Percentiles rank a stretch among this genome's conserved stretches.
Conservation (phyloP, 2,113 vertebrate species). For the Petrocephalus microphthalmus region DNA sequence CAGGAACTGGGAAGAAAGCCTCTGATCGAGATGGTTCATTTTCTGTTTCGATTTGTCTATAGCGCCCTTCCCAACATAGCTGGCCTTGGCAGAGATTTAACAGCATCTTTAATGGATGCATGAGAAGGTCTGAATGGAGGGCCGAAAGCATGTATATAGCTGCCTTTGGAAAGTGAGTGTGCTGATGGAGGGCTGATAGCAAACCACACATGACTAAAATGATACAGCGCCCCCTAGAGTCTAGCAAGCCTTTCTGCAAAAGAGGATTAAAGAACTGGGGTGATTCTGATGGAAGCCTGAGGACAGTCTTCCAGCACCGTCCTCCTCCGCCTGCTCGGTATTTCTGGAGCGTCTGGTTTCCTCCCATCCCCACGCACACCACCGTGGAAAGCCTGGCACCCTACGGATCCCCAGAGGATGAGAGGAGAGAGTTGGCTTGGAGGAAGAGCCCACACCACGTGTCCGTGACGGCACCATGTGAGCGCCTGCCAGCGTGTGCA, state of each 20-base stretch:
- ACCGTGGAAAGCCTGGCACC: not conserved
- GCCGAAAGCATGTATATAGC: not conserved
- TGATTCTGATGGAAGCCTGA: not conserved
- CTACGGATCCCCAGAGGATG: not conserved
- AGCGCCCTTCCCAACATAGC: not conserved
- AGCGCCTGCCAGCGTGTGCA: not conserved
- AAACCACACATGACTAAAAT: not conserved
- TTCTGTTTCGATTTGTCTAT: not conserved
- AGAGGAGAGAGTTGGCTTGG: constrained; percentile 3
- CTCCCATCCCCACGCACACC: not conserved
- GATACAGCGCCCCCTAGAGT: not conserved
- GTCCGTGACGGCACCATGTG: not conserved
- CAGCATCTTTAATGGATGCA: not conserved
- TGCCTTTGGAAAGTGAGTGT: not conserved
- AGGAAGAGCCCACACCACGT: not conserved
- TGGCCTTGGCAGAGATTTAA: not conserved
- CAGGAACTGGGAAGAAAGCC: not conserved
- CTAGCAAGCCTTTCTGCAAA: not conserved
- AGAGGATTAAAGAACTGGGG: not conserved
- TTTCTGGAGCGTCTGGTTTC: not conserved
- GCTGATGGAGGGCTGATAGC: not conserved
- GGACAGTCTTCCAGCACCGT: not conserved
- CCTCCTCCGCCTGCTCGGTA: not conserved
- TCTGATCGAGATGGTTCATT: not conserved
- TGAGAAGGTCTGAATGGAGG: not conserved